Evolutionary conservation across 2,113 vertebrate genomes (phyloP), one percentile per base, ranked within the genome.

Genomic region (Vireo altiloquus): DNA sequence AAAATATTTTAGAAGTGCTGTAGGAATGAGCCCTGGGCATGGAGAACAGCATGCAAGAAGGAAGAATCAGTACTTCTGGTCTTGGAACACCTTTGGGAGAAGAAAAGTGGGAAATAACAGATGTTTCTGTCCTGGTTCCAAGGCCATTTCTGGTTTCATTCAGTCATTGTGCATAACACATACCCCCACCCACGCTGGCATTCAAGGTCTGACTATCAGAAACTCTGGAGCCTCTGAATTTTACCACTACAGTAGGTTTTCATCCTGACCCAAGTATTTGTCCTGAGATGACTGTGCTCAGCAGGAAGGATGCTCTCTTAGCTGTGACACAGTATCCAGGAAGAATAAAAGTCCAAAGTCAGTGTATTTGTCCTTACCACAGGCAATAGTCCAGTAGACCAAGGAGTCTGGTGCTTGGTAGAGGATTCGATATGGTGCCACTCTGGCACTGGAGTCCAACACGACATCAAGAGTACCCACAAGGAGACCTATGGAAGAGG

Each of bases 401-500:
- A 99, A 96, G 56, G 99, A 99, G 95, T 99, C 99, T 5, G 99
- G 99, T 12, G 99, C 99, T 96, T 99, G 99, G 96, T 99, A 99
- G 25, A 99, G 98, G 95, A 99, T 99, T 91, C 99, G 98, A 94
- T 99, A 99, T 0, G 99, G 99, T 47, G 99, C 99, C 53, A 99
- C 98, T 14, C 99, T 98, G 80, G 99, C 99, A 46, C 99, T 99
- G 72, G 99, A 99, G 97, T 99, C 99, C 98, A 99, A 68, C 50
- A 99, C 99, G 0, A 99, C 99, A 65, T 99, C 99, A 65, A 99
- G 98, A 65, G 99, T 99, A 46, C 99, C 99, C 81, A 99, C 99
- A 68, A 99, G 98, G 90, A 99, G 98, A 95, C 99, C 99, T 99
- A 96, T 0, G 49, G 42, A 95, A 93, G 47, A 97, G 24, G 25